Evolutionary conservation across 2,888 invertebrate species (phyloP).

Genomic region (Druceiella hillmani): DNA sequence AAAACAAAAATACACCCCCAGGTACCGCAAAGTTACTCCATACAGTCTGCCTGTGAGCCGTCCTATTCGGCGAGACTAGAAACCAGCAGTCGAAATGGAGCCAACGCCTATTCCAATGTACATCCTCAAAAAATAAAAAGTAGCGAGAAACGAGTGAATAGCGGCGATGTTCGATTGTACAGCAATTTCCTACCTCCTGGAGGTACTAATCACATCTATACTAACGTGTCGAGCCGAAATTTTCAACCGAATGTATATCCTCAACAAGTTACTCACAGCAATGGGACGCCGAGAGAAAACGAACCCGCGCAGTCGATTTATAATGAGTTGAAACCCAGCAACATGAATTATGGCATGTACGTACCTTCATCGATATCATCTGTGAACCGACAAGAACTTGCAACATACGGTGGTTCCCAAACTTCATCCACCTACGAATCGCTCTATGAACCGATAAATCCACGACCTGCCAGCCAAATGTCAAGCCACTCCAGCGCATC

Average conservation of each 20-base stretch:
- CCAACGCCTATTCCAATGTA: conserved; percentile 43
- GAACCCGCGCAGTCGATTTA: conserved; percentile 54
- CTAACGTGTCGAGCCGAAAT: conserved; percentile 37
- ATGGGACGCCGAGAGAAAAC: conserved; percentile 35
- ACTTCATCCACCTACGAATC: conserved; percentile 62
- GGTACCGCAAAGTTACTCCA: conserved; percentile 74
- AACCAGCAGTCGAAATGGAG: conserved; percentile 42
- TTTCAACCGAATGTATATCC: conserved; percentile 27
- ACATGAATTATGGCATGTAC: conserved; percentile 54
- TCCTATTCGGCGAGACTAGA: conserved; percentile 71
- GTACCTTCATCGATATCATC: conserved; percentile 48
- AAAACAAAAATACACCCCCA: conserved; percentile 44
- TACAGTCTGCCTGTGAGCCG: conserved; percentile 69
- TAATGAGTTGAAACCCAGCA: conserved; percentile 55
- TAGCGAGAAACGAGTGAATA: conserved; percentile 37
- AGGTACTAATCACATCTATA: conserved; percentile 48
- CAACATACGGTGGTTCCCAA: conserved; percentile 53
- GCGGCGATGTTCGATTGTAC: conserved; percentile 44
- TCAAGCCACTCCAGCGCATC: conserved; percentile 51
- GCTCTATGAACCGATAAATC: conserved; percentile 59
- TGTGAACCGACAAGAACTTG: conserved; percentile 50
- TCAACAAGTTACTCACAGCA: too few relatives aligned
- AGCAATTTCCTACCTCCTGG: conserved; percentile 47
- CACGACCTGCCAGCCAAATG: conserved; percentile 54
- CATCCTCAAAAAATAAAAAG: conserved; percentile 49